Base-by-base conservation (phyloP, 2,888 invertebrate genomes). In the Agrotis segetum region DNA sequence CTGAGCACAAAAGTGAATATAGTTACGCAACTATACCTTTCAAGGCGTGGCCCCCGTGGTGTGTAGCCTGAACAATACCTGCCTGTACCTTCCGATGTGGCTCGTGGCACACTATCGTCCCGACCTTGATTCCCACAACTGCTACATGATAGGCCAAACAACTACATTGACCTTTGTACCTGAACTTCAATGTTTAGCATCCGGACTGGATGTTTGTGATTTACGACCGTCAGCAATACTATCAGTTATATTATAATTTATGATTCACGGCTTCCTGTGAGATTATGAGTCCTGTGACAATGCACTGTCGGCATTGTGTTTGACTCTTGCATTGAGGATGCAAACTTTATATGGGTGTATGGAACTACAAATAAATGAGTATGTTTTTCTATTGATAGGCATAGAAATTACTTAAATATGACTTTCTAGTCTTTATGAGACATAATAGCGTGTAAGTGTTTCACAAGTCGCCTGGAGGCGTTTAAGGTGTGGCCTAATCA, bases 101-200 rank as follows among this genome's bases (percentile, higher is more conserved):
- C 34, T 34, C 29, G 17, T 29, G 16, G 7, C 40, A 21, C 21
- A 24, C 49, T 61, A 64, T 73, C 67, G 34, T 56, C 49, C 40
- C 53, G 56, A 73, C 78, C 78, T 78, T 78, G 78, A 49, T 63
- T 77, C 46, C 44, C 53, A 63, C 11, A 44, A 52, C 19, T 58
- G 13, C 29, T 65, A 44, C 14, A 11, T 60, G 55, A 44, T 53
- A 56, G 47, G 19, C 63, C 44, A 63, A 46, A 65, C 46, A 55
- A 44, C 53, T 14, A 34, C 49, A 49, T 58, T 79, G 69, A 79
- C 67, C 78, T 79, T 64, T 70, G 75, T 62, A 65, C 70, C 71
- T 71, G 80, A 79, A 79, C 80, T 74, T 70, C 67, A 70, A 65
- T 62, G 47, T 67, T 56, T 40, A 53, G 58, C 67, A 79, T 67